A percentile compares a stretch with the other conserved stretches of the same genome.
Evolutionary conservation across 1,140 invertebrate species (phyloP).

Genomic region (Triops cancriformis): DNA sequence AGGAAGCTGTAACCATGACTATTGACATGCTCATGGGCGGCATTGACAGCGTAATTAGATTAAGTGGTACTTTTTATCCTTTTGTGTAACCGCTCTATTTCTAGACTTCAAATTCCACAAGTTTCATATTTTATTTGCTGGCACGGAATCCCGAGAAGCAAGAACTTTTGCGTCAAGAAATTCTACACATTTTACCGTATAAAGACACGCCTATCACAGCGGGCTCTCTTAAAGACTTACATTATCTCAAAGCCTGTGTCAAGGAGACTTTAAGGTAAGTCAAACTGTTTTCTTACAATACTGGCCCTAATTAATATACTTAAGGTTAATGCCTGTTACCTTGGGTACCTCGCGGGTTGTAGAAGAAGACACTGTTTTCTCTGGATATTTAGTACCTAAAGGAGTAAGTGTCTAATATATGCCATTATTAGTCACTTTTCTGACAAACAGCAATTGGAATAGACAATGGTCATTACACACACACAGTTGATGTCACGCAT

Average conservation of each 20-base stretch:
- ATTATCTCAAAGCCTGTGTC: conserved; percentile 74
- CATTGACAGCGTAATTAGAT: conserved; percentile 20
- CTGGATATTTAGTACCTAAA: conserved; percentile 63
- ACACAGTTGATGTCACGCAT: neutral
- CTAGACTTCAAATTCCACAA: conserved; percentile 83
- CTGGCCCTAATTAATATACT: too few relatives aligned
- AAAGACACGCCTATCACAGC: conserved; percentile 51
- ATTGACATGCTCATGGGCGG: conserved; percentile 27
- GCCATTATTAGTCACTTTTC: too few relatives aligned
- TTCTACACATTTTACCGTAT: conserved; percentile 54
- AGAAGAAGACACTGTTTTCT: conserved; percentile 63
- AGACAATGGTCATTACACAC: neutral
- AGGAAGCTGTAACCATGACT: conserved; percentile 18
- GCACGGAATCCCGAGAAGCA: conserved; percentile 67
- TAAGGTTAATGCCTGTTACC: conserved; percentile 61
- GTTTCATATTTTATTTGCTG: conserved; percentile 75
- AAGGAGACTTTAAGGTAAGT: conserved; percentile 62
- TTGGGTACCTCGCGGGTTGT: conserved; percentile 70
- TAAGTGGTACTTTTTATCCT: neutral
- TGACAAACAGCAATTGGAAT: neutral
- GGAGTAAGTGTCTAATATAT: too few relatives aligned
- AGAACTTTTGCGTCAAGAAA: conserved; percentile 61
- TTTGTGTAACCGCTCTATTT: neutral
- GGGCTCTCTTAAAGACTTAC: conserved; percentile 51
- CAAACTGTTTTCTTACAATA: too few relatives aligned